phyloP scores from a whole-genome alignment of 2,113 vertebrate species.

The Speoplatyrhinus poulsoni region DNA sequence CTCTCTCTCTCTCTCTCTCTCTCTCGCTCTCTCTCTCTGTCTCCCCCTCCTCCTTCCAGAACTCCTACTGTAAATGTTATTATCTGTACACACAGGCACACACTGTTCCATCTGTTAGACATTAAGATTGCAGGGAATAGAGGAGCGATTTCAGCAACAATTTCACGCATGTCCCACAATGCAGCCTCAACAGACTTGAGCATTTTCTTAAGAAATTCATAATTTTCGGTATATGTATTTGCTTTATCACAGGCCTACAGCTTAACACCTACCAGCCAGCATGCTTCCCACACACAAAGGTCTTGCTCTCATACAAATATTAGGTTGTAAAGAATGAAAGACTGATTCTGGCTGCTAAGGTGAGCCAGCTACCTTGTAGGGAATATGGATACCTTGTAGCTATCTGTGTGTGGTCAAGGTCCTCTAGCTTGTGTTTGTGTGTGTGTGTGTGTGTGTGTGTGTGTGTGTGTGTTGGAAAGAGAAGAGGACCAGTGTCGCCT shows the following conservation, averaged over 20 bases:
- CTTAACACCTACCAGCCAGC: slow-evolving; percentile 2
- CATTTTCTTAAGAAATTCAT: slow-evolving; percentile 41
- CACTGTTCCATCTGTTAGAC: slow-evolving; percentile 65
- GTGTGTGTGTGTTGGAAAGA: slow-evolving; percentile 14
- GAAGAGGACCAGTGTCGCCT: background rate
- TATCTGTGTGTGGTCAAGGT: slow-evolving; percentile 18
- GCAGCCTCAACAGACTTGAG: slow-evolving; percentile 31
- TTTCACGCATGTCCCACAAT: too few species aligned
- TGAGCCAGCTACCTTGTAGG: slow-evolving; percentile 21
- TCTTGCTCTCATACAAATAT: background rate
- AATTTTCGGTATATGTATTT: background rate
- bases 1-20: background rate
- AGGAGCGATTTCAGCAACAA: slow-evolving; percentile 63
- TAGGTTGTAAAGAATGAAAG: background rate
- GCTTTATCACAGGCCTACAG: slow-evolving; percentile 19
- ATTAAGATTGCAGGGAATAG: slow-evolving; percentile 71
- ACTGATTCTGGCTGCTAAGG: background rate
- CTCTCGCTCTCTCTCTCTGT: background rate
- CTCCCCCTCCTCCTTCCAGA: background rate
- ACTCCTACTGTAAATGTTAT: slow-evolving; percentile 41
- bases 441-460: background rate
- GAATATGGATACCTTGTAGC: background rate
- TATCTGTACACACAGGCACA: slow-evolving; percentile 23
- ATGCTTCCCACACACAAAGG: background rate
- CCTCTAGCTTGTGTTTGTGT: slow-evolving; percentile 12